Evolutionary conservation across 2,888 invertebrate species (phyloP).

Genomic region (Cylloceria caligata): DNA sequence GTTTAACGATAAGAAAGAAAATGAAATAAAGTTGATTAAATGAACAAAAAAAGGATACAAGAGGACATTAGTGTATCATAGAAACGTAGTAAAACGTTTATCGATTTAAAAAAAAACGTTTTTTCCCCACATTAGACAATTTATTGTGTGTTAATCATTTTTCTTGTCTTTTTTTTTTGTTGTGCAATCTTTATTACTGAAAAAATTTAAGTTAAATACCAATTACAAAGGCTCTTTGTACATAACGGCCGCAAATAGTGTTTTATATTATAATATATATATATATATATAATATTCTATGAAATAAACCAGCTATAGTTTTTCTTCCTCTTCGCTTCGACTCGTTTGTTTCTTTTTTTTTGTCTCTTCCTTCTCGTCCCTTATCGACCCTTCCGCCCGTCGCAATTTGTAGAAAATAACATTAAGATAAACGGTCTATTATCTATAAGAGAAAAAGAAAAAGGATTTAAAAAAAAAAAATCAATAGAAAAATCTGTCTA

Average conservation of each 20-base stretch:
- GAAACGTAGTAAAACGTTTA: neutral
- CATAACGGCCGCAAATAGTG: constrained; percentile 83
- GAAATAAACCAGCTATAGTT: constrained; percentile 83
- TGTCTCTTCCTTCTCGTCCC: constrained; percentile 19
- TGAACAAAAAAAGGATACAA: neutral
- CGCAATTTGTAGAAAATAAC: constrained; percentile 38
- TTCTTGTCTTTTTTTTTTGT: constrained; percentile 53
- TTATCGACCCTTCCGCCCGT: constrained; percentile 42
- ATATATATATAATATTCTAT: constrained; percentile 81
- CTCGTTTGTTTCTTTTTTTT: constrained; percentile 35
- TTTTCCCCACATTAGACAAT: neutral
- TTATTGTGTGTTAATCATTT: too few species aligned
- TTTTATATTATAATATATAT: constrained; percentile 82
- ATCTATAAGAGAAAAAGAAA: constrained; percentile 41
- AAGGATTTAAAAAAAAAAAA: constrained; percentile 28
- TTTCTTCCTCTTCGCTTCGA: constrained; percentile 65
- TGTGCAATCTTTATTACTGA: constrained; percentile 80
- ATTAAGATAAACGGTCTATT: constrained; percentile 20
- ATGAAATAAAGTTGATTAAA: constrained; percentile 33
- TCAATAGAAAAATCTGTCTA: constrained; percentile 54
- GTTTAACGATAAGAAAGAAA: constrained; percentile 6
- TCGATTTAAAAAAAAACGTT: neutral
- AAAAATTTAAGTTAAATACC: constrained; percentile 83
- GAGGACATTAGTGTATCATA: neutral
- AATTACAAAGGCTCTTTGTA: constrained; percentile 84